Conservation (phyloP, 1,140 invertebrate species). For the Drosophila sulfurigaster region DNA sequence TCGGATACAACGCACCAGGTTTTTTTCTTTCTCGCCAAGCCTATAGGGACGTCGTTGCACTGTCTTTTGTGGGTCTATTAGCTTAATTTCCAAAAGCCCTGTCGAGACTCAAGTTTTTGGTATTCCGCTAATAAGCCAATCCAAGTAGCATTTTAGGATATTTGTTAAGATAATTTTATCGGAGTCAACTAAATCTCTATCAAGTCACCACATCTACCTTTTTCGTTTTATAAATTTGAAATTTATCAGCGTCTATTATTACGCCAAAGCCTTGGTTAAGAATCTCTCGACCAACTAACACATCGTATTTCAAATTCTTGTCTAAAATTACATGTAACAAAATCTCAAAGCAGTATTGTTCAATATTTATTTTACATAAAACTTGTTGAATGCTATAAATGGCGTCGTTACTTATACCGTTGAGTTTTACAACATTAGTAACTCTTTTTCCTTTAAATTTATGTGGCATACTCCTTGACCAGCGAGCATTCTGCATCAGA, state of each 20-base stretch:
- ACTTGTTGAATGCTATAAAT: slow-evolving; percentile 33
- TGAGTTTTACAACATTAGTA: slow-evolving; percentile 25
- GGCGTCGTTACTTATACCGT: slow-evolving; percentile 32
- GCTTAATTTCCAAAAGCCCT: slow-evolving; percentile 28
- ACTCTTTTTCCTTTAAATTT: slow-evolving; percentile 18
- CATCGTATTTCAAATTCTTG: slow-evolving; percentile 29
- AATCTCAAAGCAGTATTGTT: slow-evolving; percentile 25
- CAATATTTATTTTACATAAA: slow-evolving; percentile 12
- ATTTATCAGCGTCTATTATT: slow-evolving; percentile 15
- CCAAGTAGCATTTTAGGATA: slow-evolving; percentile 23
- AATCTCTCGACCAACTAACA: slow-evolving; percentile 31
- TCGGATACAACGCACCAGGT: slow-evolving; percentile 27
- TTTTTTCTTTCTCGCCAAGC: slow-evolving; percentile 44
- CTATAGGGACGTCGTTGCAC: slow-evolving; percentile 43
- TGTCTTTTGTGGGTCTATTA: slow-evolving; percentile 43
- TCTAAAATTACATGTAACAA: slow-evolving; percentile 46
- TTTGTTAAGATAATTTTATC: slow-evolving; percentile 18
- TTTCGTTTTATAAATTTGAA: slow-evolving; percentile 23
- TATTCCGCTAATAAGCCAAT: slow-evolving; percentile 12
- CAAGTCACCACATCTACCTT: slow-evolving; percentile 9
- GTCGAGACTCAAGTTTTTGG: slow-evolving; percentile 17
- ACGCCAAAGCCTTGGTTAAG: slow-evolving; percentile 31
- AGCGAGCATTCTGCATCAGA: slow-evolving; percentile 21
- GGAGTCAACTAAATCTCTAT: slow-evolving; percentile 11
- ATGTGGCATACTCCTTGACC: slow-evolving; percentile 16